Evolutionary conservation across 1,140 invertebrate genomes (phyloP).

Genomic region (Samia ricini): DNA sequence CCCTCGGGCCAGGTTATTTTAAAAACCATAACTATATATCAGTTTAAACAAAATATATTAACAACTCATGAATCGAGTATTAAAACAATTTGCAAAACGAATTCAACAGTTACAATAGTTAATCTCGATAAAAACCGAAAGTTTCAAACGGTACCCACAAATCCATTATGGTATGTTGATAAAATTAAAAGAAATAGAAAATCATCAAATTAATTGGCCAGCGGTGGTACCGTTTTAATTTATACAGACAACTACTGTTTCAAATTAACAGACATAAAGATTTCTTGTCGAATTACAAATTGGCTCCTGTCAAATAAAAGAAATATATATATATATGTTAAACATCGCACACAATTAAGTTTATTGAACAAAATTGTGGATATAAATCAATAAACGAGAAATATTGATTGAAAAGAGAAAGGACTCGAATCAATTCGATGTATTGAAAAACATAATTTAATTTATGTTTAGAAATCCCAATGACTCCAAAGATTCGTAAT

Average conservation of each 20-base stretch:
- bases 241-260: conserved; percentile 4
- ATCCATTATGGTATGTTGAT: neutral
- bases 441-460: conserved; percentile 13
- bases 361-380: neutral
- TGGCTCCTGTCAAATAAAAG: conserved; percentile 22
- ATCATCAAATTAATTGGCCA: neutral
- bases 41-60: no score
- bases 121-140: neutral
- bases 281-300: conserved; percentile 14
- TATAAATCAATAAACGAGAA: conserved; percentile 1
- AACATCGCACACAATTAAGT: neutral
- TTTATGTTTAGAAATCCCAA: conserved; percentile 32
- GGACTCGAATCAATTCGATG: conserved; percentile 15
- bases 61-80: neutral
- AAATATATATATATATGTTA: conserved; percentile 9
- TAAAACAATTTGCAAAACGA: neutral
- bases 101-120: neutral
- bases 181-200: neutral
- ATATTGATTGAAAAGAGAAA: conserved; percentile 27
- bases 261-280: conserved; percentile 7
- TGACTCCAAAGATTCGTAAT: conserved; percentile 27
- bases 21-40: no score
- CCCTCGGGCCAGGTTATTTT: no score
- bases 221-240: neutral
- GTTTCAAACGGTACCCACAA: neutral